phyloP scores from a whole-genome alignment of 1,140 invertebrate genomes.

The Mya arenaria region DNA sequence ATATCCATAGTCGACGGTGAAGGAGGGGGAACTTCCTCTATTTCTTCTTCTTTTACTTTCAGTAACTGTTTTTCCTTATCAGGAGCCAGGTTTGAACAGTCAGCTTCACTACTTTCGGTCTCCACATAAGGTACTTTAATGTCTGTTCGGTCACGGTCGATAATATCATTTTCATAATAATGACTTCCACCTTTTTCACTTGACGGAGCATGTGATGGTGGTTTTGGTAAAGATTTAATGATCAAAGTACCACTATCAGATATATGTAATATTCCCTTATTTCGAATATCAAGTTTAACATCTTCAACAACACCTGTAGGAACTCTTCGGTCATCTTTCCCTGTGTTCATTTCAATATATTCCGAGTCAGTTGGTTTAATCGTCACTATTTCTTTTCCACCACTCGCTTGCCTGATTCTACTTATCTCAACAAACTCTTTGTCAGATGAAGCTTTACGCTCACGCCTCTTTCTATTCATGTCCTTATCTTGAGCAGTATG shows the following conservation, averaged over 20 bases:
- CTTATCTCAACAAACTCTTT: neutral
- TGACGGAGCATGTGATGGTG: neutral
- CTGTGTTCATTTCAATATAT: neutral
- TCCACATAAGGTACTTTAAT: slow-evolving; percentile 15
- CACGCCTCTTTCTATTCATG: neutral
- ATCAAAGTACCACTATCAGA: slow-evolving; percentile 40
- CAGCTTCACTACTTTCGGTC: neutral
- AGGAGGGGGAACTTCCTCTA: slow-evolving; percentile 43
- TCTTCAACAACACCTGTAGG: slow-evolving; percentile 11
- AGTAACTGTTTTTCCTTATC: slow-evolving; percentile 4
- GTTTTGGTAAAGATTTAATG: slow-evolving; percentile 28
- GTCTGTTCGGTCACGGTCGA: neutral
- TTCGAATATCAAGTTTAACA: no score
- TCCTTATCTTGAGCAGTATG: neutral
- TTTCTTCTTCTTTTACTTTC: neutral
- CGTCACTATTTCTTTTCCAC: neutral
- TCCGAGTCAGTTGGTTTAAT: no score
- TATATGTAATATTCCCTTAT: neutral
- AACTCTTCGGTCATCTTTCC: neutral
- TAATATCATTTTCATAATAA: slow-evolving; percentile 1
- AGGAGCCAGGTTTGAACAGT: no score
- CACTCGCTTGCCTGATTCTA: no score
- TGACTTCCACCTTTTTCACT: neutral
- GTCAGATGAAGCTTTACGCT: neutral
- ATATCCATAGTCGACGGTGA: slow-evolving; percentile 27